Base-by-base conservation (phyloP, 2,797 vertebrate genomes). In the Myiotriccus ornatus region DNA sequence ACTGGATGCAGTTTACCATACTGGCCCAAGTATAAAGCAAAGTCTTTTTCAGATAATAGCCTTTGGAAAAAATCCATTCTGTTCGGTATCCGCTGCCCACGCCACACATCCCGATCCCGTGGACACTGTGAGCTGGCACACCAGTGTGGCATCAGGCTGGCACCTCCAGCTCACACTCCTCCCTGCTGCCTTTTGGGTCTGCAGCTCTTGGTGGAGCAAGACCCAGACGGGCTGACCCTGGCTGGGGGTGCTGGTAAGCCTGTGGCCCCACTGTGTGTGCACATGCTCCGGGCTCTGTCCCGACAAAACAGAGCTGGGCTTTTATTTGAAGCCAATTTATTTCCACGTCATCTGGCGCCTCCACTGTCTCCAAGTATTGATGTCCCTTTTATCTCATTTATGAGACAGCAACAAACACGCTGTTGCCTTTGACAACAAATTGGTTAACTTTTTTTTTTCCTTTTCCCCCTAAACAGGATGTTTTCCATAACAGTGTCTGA, bases 1-100 rank as follows among this genome's bases (percentile, higher is more conserved):
- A 96, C 82, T 77, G 87, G 94, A 90, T 27, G 50, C 50, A 82
- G 77, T 88, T 96, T 96, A 94, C 91, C 93, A 89, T 67, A 76
- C 76, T 90, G 86, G 90, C 69, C 67, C 32, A 60, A 86, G 78
- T 6, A 89, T 73, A 81, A 92, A 90, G 93, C 89, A 57, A 86
- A 84, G 57, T 20, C 84, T 89, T 82, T 86, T 78, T 60, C 53
- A 9, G 39, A 46, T 89, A 94, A 90, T 55, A 82, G 83, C 70
- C 50, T 69, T 19, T 93, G 83, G 93, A 93, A 94, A 63, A 28
- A 60, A 81, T 73, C 88, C 94, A 87, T 4, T 4, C 44, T n/a
- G 4, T 62, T 63, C 80, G 25, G 32, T 9, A 17, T 49, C 57
- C 10, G 0, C 80, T 84, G 90, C 59, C 64, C 53, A 56, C 3